Base-by-base conservation (phyloP, 2,888 invertebrate species). In the Chrysotoxum bicinctum region DNA sequence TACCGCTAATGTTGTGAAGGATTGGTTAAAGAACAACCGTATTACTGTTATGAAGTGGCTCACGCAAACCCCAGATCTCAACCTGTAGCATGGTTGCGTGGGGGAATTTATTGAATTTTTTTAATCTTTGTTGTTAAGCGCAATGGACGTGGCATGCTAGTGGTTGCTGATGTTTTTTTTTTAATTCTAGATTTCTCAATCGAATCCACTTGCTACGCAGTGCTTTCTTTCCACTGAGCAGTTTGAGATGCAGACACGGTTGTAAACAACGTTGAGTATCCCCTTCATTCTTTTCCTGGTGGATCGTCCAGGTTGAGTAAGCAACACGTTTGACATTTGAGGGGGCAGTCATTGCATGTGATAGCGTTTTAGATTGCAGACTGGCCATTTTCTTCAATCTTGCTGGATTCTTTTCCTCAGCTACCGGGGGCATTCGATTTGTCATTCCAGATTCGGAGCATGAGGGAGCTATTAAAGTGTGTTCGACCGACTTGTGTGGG, bases 241-340 rank as follows among this genome's bases (percentile, higher is more conserved):
- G 93, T 87, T 94, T 93, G 92, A 95, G 96, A 60, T 93, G 92
- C 0, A 93, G 89, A 88, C 91, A 91, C 0, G 89, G 35, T 64
- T 90, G 82, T 1, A 92, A 82, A 70, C 90, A 91, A 12, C 89
- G 89, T 79, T 90, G 88, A 2, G 92, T 90, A n/a, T 99, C 99
- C 88, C 95, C 93, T 92, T 99, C 99, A 90, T 99, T 99, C 93
- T 99, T 98, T 92, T 97, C 96, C 0, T 95, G 94, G 90, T 96
- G 94, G 10, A 98, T 89, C 0, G 99, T 99, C 90, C 99, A 99
- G 0, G 99, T 99, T 45, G 99, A 99, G 91, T 99, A 99, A 3
- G 98, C 96, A 16, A 99, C 95, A 74, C 96, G 93, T 90, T 97
- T 96, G 0, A 95, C 97, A 77, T 94, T 94, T 0, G 98, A 97